Evolutionary conservation across 37 sponge, comb jelly and placozoan genomes (phyloP).

Genomic region (Agelas oroides): DNA sequence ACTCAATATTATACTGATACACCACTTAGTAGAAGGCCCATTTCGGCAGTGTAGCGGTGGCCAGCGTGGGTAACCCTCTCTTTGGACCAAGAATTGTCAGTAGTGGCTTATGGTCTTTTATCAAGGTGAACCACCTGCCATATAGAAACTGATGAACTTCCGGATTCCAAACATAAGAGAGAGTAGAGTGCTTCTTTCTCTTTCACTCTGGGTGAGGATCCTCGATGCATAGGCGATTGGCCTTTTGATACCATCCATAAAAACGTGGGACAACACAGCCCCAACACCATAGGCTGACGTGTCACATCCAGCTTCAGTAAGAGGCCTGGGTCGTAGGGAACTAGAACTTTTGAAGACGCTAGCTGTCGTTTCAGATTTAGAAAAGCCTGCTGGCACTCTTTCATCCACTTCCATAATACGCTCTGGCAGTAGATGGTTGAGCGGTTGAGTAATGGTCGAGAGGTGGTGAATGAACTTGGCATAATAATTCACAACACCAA

Average conservation of each 20-base stretch:
- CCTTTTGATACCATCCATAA: neutral
- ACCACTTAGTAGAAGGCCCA: conserved; percentile 5
- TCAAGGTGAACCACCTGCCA: neutral
- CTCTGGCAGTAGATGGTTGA: conserved; percentile 14
- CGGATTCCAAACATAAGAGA: neutral
- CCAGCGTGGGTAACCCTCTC: neutral
- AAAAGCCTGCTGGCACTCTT: neutral
- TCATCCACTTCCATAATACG: neutral
- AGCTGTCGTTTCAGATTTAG: neutral
- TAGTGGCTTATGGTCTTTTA: conserved; percentile 2
- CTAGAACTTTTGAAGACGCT: neutral
- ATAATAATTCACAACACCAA: conserved; percentile 47
- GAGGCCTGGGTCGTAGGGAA: neutral
- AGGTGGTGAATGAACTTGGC: conserved; percentile 23
- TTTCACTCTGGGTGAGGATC: neutral
- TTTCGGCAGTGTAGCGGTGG: neutral
- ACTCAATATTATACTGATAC: neutral
- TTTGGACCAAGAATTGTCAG: neutral
- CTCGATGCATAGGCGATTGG: conserved; percentile 6
- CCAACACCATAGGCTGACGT: conserved; percentile 6
- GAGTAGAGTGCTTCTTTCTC: neutral
- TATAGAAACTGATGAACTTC: conserved; percentile 3
- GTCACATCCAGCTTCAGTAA: neutral
- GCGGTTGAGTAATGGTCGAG: neutral
- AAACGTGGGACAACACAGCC: neutral